Percentiles rank a stretch among this genome's conserved stretches.
phyloP scores from a whole-genome alignment of 2,888 invertebrate genomes.

The Leptura quadrifasciata region DNA sequence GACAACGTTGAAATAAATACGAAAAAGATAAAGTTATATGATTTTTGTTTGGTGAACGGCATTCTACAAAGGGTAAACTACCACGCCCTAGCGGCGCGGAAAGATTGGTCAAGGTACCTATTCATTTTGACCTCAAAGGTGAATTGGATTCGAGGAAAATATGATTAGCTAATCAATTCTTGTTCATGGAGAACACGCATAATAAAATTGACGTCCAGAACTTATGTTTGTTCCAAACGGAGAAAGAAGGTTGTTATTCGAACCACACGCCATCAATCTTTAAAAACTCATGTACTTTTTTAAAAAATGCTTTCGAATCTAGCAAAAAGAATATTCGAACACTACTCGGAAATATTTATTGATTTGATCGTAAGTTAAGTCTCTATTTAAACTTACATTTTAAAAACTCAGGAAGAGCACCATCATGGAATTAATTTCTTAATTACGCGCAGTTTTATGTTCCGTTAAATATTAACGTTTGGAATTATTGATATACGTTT shows the following conservation, averaged over 20 bases:
- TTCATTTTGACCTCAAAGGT: background rate
- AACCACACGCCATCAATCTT: background rate
- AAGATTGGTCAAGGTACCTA: background rate
- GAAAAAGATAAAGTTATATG: background rate
- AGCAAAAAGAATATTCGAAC: no score
- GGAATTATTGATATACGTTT: no score
- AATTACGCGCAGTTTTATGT: no score
- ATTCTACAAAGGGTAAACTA: background rate
- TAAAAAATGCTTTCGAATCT: no score
- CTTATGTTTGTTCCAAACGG: background rate
- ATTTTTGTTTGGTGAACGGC: background rate
- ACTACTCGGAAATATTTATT: no score
- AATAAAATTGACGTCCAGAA: background rate
- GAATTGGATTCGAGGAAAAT: background rate
- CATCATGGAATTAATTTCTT: no score
- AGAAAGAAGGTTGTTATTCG: background rate
- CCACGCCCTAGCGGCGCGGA: background rate
- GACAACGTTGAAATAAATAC: background rate
- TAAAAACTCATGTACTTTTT: no score
- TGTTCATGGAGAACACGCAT: background rate
- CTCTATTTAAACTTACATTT: no score
- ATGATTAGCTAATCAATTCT: no score
- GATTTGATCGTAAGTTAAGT: no score
- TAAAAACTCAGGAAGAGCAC: no score
- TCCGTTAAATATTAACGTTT: no score